phyloP scores from a whole-genome alignment of 2,113 vertebrate species.

The Columbina picui region DNA sequence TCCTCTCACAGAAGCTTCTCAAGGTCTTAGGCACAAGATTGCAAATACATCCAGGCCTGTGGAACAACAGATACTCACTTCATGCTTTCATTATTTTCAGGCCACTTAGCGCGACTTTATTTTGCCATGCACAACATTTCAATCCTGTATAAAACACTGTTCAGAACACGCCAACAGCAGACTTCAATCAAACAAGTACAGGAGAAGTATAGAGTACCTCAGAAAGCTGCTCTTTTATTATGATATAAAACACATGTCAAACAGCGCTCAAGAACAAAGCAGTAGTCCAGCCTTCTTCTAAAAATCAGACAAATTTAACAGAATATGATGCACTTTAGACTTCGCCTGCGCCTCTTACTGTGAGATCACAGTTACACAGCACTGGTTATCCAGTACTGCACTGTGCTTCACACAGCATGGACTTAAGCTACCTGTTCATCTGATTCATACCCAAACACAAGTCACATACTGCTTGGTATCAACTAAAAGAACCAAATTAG shows the following conservation, averaged over 20 bases:
- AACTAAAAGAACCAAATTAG: neutral
- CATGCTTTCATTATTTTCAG: neutral
- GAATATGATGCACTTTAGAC: neutral
- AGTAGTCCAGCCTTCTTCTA: neutral
- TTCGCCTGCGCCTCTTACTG: neutral
- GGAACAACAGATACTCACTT: neutral
- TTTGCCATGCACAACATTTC: neutral
- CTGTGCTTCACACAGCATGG: neutral
- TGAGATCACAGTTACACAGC: neutral
- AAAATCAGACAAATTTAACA: neutral
- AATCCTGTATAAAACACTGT: neutral
- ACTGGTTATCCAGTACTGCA: neutral
- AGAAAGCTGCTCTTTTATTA: conserved; percentile 1
- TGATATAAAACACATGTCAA: neutral
- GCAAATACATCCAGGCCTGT: neutral
- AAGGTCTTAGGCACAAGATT: neutral
- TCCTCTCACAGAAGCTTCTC: neutral
- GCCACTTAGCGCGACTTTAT: conserved; percentile 19
- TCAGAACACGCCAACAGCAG: neutral
- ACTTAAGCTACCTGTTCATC: accelerated
- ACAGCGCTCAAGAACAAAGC: neutral
- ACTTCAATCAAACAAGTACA: conserved; percentile 6
- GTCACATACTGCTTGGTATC: neutral
- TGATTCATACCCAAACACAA: neutral
- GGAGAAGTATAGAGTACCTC: neutral